Evolutionary conservation across 2,113 vertebrate species (phyloP), one percentile per base, ranked within the genome.

Genomic region (Phaethon lepturus): DNA sequence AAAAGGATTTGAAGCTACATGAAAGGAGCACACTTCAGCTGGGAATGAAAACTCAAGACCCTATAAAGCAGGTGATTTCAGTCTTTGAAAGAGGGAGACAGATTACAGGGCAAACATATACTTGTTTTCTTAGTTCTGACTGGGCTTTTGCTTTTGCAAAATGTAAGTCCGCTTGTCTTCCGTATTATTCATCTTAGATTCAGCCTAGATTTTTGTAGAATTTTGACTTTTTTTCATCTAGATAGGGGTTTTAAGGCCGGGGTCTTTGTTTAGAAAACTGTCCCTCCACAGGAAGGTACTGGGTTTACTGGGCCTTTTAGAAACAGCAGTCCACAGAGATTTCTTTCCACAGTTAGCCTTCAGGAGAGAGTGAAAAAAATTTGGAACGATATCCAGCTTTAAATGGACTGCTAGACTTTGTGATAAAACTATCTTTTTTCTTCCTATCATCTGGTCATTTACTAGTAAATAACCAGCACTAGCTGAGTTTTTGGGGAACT

Each of bases 1-100:
- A 20, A 47, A 95, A 62, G 10, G 45, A 11, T 35, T 49, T 90
- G 77, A 97, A 97, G 56, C 20, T 96, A 17, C 11, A 29, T 49
- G 76, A 97, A 55, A 97, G 95, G 69, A 91, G 86, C 2, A 97
- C 86, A 3, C 64, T 95, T 93, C 68, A 86, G 7, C 87, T 93
- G 45, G 94, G 95, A 72, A 95, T 84, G 75, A 98, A 97, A 95
- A 91, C 53, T 53, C 93, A 91, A 68, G 58, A 56, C 11, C 31
- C 84, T 42, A 7, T n/a, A 42, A 88, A 53, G 74, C 47, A 88
- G 10, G 31, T 62, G 18, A 72, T 74, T 38, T 50, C 68, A 71
- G 83, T n/a, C 26, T 22, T 50, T 60, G 56, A 95, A 91, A 85
- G 53, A 79, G 33, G 33, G 24, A 69, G 38, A 73, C 3, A 63